These are phyloP conservation scores for Melanostoma mellinum DNA, from an alignment of 2,888 invertebrate genomes.

Conservation along the genomic window DNA sequence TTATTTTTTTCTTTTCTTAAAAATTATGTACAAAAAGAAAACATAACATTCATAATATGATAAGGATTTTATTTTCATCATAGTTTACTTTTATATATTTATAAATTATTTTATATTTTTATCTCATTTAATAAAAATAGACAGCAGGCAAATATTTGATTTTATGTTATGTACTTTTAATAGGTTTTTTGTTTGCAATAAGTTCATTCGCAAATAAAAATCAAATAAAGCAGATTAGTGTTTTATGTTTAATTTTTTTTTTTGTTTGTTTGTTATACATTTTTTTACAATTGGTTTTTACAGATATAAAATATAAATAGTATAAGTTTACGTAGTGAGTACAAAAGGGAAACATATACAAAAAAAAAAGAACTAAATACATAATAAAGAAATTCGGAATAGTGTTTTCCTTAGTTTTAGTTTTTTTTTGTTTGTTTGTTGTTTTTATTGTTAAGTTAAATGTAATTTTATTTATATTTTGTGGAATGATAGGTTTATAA, in stretches of 20 bases:
- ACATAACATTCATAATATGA: slow-evolving; percentile 69
- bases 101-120: slow-evolving; percentile 54
- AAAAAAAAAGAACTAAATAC: slow-evolving; percentile 43
- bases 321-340: slow-evolving; percentile 53
- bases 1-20: slow-evolving; percentile 47
- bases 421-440: slow-evolving; percentile 29
- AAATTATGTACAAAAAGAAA: slow-evolving; percentile 71
- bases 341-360: slow-evolving; percentile 64
- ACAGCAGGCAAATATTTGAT: slow-evolving; percentile 71
- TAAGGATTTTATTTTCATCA: slow-evolving; percentile 55
- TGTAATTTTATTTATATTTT: slow-evolving; percentile 47
- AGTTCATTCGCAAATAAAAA: slow-evolving; percentile 39
- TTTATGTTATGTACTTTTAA: slow-evolving; percentile 37
- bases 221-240: slow-evolving; percentile 43
- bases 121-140: slow-evolving; percentile 62
- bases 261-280: slow-evolving; percentile 17
- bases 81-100: slow-evolving; percentile 51
- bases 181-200: slow-evolving; percentile 23
- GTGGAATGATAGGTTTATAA: slow-evolving; percentile 66
- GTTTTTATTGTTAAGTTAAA: slow-evolving; percentile 22
- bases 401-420: slow-evolving; percentile 27
- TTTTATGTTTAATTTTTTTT: slow-evolving; percentile 17
- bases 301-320: slow-evolving; percentile 69
- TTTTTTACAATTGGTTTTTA: slow-evolving; percentile 52
- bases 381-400: slow-evolving; percentile 66